Evolutionary conservation across 2,797 vertebrate species (phyloP).

Genomic region (Cichlasoma orientale): DNA sequence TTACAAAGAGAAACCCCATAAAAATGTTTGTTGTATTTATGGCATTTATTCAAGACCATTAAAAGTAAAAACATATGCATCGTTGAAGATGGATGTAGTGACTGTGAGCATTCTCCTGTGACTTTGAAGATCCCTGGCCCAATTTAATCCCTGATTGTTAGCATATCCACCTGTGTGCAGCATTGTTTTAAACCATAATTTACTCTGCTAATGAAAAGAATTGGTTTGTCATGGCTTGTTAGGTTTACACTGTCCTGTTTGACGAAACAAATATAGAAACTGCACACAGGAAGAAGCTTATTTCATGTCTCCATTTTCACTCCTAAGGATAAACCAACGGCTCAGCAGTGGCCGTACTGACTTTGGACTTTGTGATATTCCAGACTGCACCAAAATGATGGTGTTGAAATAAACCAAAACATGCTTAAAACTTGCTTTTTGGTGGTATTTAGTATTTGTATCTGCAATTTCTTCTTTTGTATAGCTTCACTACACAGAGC

Average conservation of each 20-base stretch:
- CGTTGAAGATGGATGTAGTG: not conserved
- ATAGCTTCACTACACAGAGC: not conserved
- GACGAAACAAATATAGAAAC: not conserved
- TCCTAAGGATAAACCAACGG: not conserved
- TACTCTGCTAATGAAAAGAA: not conserved
- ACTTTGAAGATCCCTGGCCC: not conserved
- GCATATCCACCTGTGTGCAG: not conserved
- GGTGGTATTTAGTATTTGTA: no score
- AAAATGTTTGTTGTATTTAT: not conserved
- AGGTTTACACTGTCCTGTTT: not conserved
- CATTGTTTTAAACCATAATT: not conserved
- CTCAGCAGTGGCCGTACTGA: not conserved
- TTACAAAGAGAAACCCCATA: no score
- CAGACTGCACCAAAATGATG: no score
- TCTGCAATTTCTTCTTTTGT: no score
- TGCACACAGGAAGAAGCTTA: not conserved
- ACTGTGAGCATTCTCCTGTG: not conserved
- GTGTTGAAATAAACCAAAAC: not conserved
- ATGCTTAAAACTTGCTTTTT: no score
- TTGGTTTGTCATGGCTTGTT: conserved; percentile 3
- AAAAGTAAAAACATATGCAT: not conserved
- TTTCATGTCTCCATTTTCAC: conserved; percentile 19
- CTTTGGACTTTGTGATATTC: not conserved
- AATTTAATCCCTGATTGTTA: not conserved
- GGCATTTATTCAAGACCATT: not conserved